phyloP scores from a whole-genome alignment of 1,140 invertebrate species.

The Sarcophaga bullata region DNA sequence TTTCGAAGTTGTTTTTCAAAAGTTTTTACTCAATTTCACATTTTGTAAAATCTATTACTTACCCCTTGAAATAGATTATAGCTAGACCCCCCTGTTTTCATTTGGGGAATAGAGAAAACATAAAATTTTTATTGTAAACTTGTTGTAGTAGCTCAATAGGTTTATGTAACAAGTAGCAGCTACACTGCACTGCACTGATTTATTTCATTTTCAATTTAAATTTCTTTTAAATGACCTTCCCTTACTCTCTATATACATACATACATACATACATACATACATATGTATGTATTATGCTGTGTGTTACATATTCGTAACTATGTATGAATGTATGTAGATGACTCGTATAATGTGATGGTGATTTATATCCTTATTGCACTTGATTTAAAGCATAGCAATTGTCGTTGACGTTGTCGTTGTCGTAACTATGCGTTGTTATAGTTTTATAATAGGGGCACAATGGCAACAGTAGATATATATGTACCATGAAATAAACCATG shows the following conservation, averaged over 20 bases:
- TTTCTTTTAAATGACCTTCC: slow-evolving; percentile 9
- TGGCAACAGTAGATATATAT: no score
- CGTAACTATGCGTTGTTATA: not conserved
- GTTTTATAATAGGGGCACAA: not conserved
- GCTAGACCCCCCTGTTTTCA: no score
- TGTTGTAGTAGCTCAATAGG: not conserved
- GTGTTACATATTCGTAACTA: no score
- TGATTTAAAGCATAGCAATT: slow-evolving; percentile 31
- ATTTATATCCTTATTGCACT: slow-evolving; percentile 35
- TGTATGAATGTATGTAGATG: no score
- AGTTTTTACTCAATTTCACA: no score
- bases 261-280: not conserved
- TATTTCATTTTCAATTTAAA: not conserved
- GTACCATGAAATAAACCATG: not conserved
- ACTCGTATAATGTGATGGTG: not conserved
- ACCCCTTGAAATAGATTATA: no score
- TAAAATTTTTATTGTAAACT: slow-evolving; percentile 1
- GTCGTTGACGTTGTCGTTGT: slow-evolving; percentile 14
- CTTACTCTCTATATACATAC: not conserved
- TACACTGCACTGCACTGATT: not conserved
- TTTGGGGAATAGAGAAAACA: not conserved
- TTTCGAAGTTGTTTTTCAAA: no score
- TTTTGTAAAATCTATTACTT: no score
- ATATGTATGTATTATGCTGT: not conserved
- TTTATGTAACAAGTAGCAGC: not conserved